Conservation (phyloP, 2,797 vertebrate genomes). For the Hypotaenidia okinawae region DNA sequence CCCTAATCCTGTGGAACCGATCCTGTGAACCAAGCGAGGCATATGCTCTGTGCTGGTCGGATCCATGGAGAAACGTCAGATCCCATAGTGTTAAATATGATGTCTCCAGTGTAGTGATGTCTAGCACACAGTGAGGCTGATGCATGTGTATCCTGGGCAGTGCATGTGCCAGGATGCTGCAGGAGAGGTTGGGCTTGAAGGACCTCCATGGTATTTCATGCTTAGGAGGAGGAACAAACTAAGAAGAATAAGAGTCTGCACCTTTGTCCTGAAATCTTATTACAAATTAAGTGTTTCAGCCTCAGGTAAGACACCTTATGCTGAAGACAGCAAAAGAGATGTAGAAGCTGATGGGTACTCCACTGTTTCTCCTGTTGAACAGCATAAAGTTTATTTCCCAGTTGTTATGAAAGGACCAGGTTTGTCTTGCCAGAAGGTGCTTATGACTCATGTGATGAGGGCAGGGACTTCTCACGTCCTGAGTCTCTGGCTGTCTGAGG, state of each 20-base stretch:
- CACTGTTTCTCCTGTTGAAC: not conserved
- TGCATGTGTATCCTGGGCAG: not conserved
- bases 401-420: not conserved
- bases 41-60: not conserved
- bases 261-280: not conserved
- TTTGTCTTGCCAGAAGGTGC: not conserved
- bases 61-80: not conserved
- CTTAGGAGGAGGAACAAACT: not conserved
- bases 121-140: not conserved
- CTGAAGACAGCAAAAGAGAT: not conserved
- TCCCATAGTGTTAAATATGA: not conserved
- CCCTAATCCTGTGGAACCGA: not conserved
- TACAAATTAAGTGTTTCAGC: not conserved
- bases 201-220: not conserved
- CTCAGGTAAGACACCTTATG: not conserved
- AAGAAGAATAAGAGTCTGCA: not conserved
- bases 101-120: not conserved
- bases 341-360: not conserved
- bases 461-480: not conserved
- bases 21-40: not conserved
- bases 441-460: not conserved
- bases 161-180: fast-evolving
- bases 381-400: not conserved
- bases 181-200: not conserved
- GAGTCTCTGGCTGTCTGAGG: not conserved